Evolutionary conservation across 2,113 vertebrate genomes (phyloP).

Genomic region (Formicarius rufipectus): DNA sequence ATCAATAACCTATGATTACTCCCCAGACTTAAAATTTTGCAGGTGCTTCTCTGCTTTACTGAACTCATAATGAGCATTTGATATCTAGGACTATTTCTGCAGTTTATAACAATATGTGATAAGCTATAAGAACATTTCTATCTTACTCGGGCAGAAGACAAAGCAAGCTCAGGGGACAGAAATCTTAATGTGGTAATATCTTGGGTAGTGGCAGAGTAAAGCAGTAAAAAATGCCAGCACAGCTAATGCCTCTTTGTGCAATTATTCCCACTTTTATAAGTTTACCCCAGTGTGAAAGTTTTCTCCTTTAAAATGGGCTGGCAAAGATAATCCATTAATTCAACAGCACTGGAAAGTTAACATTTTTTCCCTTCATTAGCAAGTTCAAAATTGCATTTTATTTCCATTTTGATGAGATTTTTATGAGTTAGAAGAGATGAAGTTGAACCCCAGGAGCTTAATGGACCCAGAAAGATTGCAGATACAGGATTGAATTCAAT

Average conservation of each 20-base stretch:
- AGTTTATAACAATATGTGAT: background rate
- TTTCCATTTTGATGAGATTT: slow-evolving; percentile 83
- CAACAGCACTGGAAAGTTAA: slow-evolving; percentile 62
- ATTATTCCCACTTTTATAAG: slow-evolving; percentile 46
- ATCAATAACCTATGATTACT: background rate
- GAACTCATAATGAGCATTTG: background rate
- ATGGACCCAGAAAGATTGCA: slow-evolving; percentile 73
- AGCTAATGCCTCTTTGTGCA: slow-evolving; percentile 5
- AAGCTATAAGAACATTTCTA: background rate
- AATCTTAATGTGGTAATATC: slow-evolving; percentile 13
- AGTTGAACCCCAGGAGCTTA: slow-evolving; percentile 75
- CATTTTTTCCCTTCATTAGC: slow-evolving; percentile 71
- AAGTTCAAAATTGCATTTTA: slow-evolving; percentile 78
- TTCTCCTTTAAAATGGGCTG: slow-evolving; percentile 52
- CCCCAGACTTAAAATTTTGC: background rate
- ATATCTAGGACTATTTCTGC: background rate
- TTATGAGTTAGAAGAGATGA: slow-evolving; percentile 77
- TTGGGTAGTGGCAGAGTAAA: slow-evolving; percentile 11
- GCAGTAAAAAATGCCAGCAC: slow-evolving; percentile 9
- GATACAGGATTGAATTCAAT: slow-evolving; percentile 77
- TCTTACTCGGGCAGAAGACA: slow-evolving; percentile 29
- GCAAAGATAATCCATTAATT: slow-evolving; percentile 71
- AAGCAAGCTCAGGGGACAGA: slow-evolving; percentile 19
- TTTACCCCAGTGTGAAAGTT: slow-evolving; percentile 50
- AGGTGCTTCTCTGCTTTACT: background rate